Conservation (phyloP, 2,888 invertebrate genomes). For the Limenitis camilla region DNA sequence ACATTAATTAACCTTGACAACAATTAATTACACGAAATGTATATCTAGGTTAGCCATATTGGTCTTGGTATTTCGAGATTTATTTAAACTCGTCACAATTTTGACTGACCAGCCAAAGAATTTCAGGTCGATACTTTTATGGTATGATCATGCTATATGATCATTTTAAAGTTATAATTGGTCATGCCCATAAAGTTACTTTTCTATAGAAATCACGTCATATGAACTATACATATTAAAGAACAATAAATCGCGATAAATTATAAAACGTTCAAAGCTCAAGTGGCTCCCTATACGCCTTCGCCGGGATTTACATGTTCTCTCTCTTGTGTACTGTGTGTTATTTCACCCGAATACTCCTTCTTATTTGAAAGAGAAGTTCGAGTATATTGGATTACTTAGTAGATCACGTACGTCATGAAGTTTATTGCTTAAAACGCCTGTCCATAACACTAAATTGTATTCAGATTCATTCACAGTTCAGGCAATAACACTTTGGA, state of each 20-base stretch:
- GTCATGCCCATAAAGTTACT: not conserved
- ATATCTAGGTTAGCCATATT: slow-evolving; percentile 19
- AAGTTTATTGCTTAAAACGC: too few relatives aligned
- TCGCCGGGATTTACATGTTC: too few relatives aligned
- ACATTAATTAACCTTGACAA: slow-evolving; percentile 5
- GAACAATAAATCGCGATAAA: not conserved
- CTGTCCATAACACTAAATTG: too few relatives aligned
- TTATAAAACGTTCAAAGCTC: too few relatives aligned
- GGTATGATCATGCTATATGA: slow-evolving; percentile 8
- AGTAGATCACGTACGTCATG: too few relatives aligned
- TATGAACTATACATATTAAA: not conserved
- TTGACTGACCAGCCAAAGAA: slow-evolving; percentile 6
- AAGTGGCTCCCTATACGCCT: too few relatives aligned
- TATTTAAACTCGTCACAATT: slow-evolving; percentile 5
- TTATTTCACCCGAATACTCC: too few relatives aligned
- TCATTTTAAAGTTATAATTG: slow-evolving; percentile 14
- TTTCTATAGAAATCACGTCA: not conserved
- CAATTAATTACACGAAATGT: slow-evolving; percentile 20
- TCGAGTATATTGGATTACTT: too few relatives aligned
- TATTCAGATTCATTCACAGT: too few relatives aligned
- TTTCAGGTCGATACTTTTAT: slow-evolving; percentile 10
- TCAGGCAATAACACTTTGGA: too few relatives aligned
- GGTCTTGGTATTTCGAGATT: slow-evolving; percentile 5
- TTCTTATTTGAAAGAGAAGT: too few relatives aligned
- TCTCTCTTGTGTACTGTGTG: too few relatives aligned